Evolutionary conservation across 2,113 vertebrate species (phyloP).

Genomic region (Setophaga coronata): DNA sequence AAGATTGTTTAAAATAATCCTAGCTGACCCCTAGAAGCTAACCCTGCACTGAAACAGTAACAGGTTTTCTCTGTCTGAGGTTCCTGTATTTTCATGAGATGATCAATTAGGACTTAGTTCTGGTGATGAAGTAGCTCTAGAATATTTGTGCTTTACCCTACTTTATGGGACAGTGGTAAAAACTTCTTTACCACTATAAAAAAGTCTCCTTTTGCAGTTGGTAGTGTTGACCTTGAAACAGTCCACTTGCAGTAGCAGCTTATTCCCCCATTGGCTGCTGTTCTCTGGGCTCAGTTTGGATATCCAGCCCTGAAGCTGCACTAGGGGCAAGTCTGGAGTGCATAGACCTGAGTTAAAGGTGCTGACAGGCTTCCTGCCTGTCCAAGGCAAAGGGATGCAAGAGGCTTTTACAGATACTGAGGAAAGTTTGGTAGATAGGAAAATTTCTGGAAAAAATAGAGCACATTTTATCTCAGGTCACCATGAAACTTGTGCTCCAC

Average conservation of each 20-base stretch:
- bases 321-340: background rate
- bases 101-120: background rate
- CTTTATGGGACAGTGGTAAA: background rate
- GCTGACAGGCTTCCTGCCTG: background rate
- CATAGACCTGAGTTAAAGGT: accelerated
- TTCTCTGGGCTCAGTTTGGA: background rate
- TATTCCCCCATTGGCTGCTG: background rate
- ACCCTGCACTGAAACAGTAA: background rate
- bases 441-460: background rate
- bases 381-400: background rate
- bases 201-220: background rate
- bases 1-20: background rate
- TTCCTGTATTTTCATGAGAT: background rate
- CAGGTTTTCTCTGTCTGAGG: background rate
- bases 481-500: background rate
- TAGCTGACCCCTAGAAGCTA: background rate
- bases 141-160: background rate
- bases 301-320: background rate
- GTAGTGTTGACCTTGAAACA: background rate
- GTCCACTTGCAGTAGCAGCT: background rate
- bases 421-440: background rate
- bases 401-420: background rate
- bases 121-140: background rate
- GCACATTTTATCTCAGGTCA: background rate
- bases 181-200: background rate